Evolutionary conservation across 2,113 vertebrate genomes (phyloP), one percentile per base, ranked within the genome.

Genomic region (Pavo muticus): DNA sequence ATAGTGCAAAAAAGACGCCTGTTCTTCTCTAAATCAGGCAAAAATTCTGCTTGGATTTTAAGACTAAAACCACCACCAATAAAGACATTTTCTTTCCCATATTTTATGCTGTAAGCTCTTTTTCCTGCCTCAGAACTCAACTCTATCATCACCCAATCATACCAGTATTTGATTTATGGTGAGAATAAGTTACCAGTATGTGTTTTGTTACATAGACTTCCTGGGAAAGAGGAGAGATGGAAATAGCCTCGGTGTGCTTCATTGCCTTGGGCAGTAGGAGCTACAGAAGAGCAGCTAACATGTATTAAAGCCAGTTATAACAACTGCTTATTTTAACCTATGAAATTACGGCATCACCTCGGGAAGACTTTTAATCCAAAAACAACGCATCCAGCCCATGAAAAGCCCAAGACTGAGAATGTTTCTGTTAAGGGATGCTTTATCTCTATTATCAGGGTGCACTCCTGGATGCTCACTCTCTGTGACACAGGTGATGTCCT

Each of bases 1-100:
- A 79, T 47, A 81, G 91, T 94, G 85, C 76, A 91, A 95, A 83
- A 90, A 74, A 88, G 88, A 94, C 83, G 90, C 87, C 94, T 92
- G 92, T 82, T 94, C 87, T 60, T 85, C 65, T 86, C 18, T 64
- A 93, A 74, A 76, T 64, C 76, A 91, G 85, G 88, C 65, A 95
- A 93, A 90, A 93, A 93, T 75, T 87, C 86, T 88, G 80, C 61
- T 67, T 68, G 65, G 57, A 78, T 86, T 82, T 54, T 60, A 69
- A 47, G 90, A 90, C 61, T 74, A 72, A 90, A 91, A 84, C 68
- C 20, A 42, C 54, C 60, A 42, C 63, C 59, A 88, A 67, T 56
- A 75, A 86, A 72, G 81, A 12, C 61, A 45, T 65, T 78, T 78
- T 81, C 14, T 81, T 95, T 77, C 52, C 39, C 69, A 3, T 42